Conservation (phyloP, 53 echinoderm and acorn worm species). For the Holothuria leucospilota region DNA sequence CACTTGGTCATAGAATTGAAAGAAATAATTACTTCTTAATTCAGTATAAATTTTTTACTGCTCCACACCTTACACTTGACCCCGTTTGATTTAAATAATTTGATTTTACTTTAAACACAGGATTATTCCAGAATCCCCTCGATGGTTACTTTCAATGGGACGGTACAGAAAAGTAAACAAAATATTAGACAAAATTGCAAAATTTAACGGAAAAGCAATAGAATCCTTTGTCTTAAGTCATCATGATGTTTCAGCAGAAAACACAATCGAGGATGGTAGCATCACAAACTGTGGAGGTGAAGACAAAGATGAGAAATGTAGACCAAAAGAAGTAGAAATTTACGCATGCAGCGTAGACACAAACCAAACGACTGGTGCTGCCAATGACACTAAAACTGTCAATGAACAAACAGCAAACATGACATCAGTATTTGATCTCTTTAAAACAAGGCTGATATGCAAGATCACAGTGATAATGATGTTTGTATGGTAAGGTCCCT, state of each 20-base stretch:
- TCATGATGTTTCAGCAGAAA: not conserved
- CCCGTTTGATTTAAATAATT: too few species aligned
- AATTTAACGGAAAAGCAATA: slow-evolving; percentile 65
- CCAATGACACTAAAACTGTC: too few species aligned
- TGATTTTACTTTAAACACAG: slow-evolving; percentile 26
- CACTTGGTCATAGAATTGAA: too few species aligned
- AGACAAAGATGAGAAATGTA: not conserved
- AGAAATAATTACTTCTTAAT: too few species aligned
- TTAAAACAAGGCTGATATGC: slow-evolving; percentile 65
- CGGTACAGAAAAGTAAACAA: slow-evolving; percentile 66
- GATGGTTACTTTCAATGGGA: slow-evolving; percentile 84
- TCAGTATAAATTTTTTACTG: too few species aligned
- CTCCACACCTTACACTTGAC: too few species aligned
- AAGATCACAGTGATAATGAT: slow-evolving; percentile 83
- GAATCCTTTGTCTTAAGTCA: not conserved
- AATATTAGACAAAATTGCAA: slow-evolving; percentile 68
- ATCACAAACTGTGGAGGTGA: not conserved
- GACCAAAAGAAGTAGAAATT: not conserved
- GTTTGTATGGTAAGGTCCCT: slow-evolving; percentile 79
- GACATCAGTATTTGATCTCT: slow-evolving; percentile 65
- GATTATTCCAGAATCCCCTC: slow-evolving; percentile 78
- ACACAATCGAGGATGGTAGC: too few species aligned
- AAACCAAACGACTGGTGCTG: not conserved
- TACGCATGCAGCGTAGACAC: not conserved
- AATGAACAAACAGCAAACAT: not conserved